These are phyloP conservation scores for Lamprologus lemairii DNA, from an alignment of 2,113 vertebrate genomes.

Conservation along the genomic window DNA sequence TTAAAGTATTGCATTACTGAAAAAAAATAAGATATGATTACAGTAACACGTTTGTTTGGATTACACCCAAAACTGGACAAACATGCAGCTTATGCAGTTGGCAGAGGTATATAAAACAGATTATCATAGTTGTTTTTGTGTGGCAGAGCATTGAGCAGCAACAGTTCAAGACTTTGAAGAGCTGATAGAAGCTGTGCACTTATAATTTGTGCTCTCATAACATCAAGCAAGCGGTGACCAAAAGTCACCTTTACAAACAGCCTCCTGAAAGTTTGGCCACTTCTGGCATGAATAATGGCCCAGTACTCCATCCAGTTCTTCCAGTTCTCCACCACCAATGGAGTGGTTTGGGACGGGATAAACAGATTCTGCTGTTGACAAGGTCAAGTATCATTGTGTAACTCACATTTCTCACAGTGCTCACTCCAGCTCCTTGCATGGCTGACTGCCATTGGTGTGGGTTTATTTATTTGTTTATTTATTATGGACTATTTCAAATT, in stretches of 20 bases:
- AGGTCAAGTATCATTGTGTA: not conserved
- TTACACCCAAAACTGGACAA: not conserved
- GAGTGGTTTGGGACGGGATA: not conserved
- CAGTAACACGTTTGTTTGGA: not conserved
- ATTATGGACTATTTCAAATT: not conserved
- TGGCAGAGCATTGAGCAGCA: not conserved
- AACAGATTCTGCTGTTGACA: not conserved
- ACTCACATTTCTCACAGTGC: not conserved
- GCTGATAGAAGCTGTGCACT: accelerated
- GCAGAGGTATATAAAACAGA: not conserved
- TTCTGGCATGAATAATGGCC: not conserved
- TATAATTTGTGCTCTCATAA: not conserved
- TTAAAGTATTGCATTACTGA: not conserved
- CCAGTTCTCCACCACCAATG: not conserved
- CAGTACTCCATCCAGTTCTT: not conserved
- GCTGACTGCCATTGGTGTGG: not conserved
- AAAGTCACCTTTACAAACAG: not conserved
- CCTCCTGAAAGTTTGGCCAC: not conserved
- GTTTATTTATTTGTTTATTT: not conserved
- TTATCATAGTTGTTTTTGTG: not conserved
- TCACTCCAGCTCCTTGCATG: not conserved
- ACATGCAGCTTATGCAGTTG: not conserved
- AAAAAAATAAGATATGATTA: not conserved
- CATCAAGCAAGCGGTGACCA: not conserved
- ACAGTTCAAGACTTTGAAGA: not conserved